Evolutionary conservation across 2,113 vertebrate genomes (phyloP).

Genomic region (Pipra filicauda): DNA sequence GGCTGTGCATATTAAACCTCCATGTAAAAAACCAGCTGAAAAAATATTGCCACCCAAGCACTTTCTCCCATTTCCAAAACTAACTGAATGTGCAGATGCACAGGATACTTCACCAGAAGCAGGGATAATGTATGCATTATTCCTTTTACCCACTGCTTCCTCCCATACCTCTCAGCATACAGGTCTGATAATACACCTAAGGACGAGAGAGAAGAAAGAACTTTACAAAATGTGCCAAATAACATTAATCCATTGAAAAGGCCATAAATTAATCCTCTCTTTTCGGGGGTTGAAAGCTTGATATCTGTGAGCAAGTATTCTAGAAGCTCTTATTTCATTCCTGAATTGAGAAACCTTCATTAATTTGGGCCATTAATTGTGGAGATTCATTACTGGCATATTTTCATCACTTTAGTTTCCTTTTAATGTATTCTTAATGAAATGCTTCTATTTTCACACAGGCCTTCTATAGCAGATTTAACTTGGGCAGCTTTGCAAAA

Average conservation of each 20-base stretch:
- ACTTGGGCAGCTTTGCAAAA: not conserved
- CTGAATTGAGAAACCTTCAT: constrained; percentile 36
- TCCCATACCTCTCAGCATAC: constrained; percentile 29
- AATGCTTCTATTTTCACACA: constrained; percentile 53
- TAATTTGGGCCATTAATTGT: constrained; percentile 64
- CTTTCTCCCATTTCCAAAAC: constrained; percentile 19
- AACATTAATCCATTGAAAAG: constrained; percentile 54
- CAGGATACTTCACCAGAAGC: constrained; percentile 42
- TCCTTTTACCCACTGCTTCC: constrained; percentile 38
- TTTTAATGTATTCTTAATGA: constrained; percentile 60
- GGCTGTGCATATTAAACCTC: constrained; percentile 45
- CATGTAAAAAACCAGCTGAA: not conserved
- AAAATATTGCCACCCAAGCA: constrained; percentile 34
- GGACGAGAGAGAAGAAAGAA: constrained; percentile 43
- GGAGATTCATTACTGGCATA: constrained; percentile 58
- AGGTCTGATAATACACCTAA: constrained; percentile 19
- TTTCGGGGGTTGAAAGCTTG: constrained; percentile 14
- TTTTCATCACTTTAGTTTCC: constrained; percentile 50
- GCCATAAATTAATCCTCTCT: constrained; percentile 37
- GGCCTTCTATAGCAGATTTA: constrained; percentile 11
- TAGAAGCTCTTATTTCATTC: constrained; percentile 29
- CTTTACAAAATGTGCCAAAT: constrained; percentile 66
- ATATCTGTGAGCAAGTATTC: constrained; percentile 32
- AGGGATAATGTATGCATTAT: constrained; percentile 49
- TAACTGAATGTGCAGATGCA: constrained; percentile 56